Evolutionary conservation across 2,113 vertebrate species (phyloP).

Genomic region (Coptodon rendalli): DNA sequence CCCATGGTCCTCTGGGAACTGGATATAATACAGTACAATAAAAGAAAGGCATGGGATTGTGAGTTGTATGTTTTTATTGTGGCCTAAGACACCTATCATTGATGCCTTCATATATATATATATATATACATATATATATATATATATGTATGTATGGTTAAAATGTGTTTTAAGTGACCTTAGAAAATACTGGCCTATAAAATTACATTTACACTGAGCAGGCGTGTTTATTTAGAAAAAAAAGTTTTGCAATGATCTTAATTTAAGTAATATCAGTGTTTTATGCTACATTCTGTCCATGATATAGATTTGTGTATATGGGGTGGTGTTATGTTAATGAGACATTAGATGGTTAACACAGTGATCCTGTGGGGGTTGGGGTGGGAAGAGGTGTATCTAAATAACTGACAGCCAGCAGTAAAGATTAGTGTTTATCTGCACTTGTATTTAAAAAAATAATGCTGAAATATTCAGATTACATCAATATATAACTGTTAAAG

Average conservation of each 20-base stretch:
- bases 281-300: neutral
- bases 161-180: neutral
- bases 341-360: neutral
- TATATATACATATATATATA: too few species aligned
- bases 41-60: constrained; percentile 41
- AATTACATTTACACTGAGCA: neutral
- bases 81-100: constrained; percentile 25
- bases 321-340: constrained; percentile 18
- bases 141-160: neutral
- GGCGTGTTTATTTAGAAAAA: neutral
- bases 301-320: neutral
- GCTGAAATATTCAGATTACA: neutral
- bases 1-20: constrained; percentile 43
- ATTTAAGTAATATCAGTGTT: neutral
- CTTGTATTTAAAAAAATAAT: neutral
- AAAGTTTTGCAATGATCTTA: neutral
- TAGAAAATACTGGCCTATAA: neutral
- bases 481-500: neutral
- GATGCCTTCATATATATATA: neutral
- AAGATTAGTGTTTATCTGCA: neutral
- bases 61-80: constrained; percentile 47
- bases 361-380: neutral
- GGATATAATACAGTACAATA: constrained; percentile 54
- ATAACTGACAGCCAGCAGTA: constrained; percentile 19
- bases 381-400: neutral